Evolutionary conservation across 1,140 invertebrate genomes (phyloP).

Genomic region (Frieseomelitta varia): DNA sequence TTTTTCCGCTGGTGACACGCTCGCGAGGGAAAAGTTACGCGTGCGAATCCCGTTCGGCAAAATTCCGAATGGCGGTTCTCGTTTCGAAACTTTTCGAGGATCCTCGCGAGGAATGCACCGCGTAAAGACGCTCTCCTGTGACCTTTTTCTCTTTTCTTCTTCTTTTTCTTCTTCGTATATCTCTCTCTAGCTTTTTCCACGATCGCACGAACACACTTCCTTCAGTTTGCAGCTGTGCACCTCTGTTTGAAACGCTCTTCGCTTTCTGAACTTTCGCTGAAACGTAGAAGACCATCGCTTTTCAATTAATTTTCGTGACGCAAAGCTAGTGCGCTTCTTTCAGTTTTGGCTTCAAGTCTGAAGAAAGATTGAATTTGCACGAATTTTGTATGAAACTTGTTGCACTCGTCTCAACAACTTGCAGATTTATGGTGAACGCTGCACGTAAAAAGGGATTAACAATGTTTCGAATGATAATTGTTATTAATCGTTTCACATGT

Average conservation of each 20-base stretch:
- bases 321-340: no score
- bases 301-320: not conserved
- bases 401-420: no score
- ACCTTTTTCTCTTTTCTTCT: no score
- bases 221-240: not conserved
- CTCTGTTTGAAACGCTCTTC: not conserved
- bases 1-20: not conserved
- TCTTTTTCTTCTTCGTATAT: no score
- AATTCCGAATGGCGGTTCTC: slow-evolving; percentile 31
- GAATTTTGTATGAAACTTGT: not conserved
- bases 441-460: no score
- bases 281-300: not conserved
- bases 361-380: not conserved
- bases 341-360: no score
- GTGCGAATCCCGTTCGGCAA: slow-evolving; percentile 19
- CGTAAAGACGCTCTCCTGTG: not conserved
- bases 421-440: not conserved
- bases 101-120: slow-evolving; percentile 20
- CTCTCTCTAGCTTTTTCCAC: not conserved
- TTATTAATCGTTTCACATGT: no score
- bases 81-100: slow-evolving; percentile 35
- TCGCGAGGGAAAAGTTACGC: slow-evolving; percentile 40
- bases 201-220: not conserved
- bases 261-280: not conserved
- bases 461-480: no score